Conservation (phyloP, 2,113 vertebrate genomes). For the Noctilio leporinus region DNA sequence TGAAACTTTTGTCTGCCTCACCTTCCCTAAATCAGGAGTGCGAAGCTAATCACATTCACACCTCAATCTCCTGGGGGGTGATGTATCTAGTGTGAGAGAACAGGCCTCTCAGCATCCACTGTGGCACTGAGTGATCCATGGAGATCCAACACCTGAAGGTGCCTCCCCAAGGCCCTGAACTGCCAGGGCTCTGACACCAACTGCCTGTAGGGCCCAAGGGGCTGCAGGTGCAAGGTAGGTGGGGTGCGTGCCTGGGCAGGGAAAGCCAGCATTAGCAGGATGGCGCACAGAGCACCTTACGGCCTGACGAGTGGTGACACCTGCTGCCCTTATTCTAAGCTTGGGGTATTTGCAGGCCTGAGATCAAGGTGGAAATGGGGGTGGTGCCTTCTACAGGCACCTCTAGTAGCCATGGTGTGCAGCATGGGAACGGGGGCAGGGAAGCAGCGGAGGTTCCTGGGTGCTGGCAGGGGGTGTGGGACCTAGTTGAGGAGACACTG, state of each 20-base stretch:
- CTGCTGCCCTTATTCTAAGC: too few relatives aligned
- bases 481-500: not conserved
- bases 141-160: not conserved
- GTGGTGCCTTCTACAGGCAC: not conserved
- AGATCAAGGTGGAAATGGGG: not conserved
- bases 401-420: too few relatives aligned
- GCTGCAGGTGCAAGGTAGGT: too few relatives aligned
- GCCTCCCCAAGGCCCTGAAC: not conserved
- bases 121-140: not conserved
- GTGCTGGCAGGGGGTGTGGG: not conserved
- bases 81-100: rapidly evolving
- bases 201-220: not conserved
- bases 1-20: not conserved
- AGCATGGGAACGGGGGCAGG: not conserved
- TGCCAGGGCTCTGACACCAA: not conserved
- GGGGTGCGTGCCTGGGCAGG: not conserved
- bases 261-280: not conserved
- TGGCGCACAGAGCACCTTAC: rapidly evolving
- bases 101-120: not conserved
- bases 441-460: not conserved
- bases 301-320: rapidly evolving
- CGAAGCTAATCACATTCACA: too few relatives aligned
- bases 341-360: not conserved
- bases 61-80: rapidly evolving
- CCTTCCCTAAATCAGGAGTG: not conserved